A percentile compares a stretch with the other conserved stretches of the same genome.
Conservation (phyloP, 2,113 vertebrate species). For the Hippocampus guttulatus region DNA sequence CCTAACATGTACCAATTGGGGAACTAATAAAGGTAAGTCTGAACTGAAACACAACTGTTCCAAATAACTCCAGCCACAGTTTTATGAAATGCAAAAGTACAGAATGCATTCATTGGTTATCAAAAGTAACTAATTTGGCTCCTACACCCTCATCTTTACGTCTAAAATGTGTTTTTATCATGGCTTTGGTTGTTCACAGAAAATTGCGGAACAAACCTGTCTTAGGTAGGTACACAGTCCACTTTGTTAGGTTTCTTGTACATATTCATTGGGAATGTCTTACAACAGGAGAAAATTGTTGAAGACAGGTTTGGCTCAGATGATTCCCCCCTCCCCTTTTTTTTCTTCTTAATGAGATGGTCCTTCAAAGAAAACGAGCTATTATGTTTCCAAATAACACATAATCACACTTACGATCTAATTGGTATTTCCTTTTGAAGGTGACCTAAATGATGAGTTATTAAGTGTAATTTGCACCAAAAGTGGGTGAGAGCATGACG, state of each 20-base stretch:
- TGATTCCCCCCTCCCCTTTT: neutral
- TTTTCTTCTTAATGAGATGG: neutral
- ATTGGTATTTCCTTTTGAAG: constrained; percentile 6
- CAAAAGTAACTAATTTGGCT: neutral
- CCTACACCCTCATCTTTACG: neutral
- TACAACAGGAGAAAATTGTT: neutral
- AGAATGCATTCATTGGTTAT: neutral
- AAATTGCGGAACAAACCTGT: neutral
- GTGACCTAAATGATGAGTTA: constrained; percentile 7
- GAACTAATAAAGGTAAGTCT: too few species aligned
- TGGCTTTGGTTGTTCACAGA: neutral
- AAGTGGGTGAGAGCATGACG: constrained; percentile 1
- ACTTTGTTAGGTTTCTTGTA: neutral
- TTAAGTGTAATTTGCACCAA: constrained; percentile 8
- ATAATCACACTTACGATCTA: constrained; percentile 2
- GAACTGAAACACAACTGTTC: too few species aligned
- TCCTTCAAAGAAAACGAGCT: neutral
- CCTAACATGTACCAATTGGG: too few species aligned
- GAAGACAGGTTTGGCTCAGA: neutral
- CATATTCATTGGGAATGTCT: neutral
- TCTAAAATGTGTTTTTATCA: neutral
- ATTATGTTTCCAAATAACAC: neutral
- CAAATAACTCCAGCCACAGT: too few species aligned
- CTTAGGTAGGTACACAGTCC: neutral
- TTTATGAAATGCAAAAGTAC: neutral